These are phyloP conservation scores for Cydia strobilella DNA, from an alignment of 1,140 invertebrate species.

Conservation along the genomic window DNA sequence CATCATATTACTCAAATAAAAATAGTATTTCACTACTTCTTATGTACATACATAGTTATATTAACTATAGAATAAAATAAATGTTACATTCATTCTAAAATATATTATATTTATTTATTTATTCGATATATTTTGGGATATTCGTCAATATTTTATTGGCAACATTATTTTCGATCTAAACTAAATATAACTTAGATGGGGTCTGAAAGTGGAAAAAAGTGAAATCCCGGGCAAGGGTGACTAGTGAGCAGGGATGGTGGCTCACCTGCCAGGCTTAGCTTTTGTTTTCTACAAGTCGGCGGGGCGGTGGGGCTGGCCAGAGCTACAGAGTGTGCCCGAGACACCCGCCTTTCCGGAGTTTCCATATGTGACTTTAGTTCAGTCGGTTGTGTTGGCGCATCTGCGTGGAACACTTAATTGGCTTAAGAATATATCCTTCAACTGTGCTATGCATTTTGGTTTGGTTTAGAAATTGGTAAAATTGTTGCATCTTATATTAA, in stretches of 20 bases:
- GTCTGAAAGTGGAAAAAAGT: slow-evolving; percentile 44
- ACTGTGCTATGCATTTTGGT: not conserved
- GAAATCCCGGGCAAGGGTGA: slow-evolving; percentile 53
- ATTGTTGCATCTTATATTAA: not conserved
- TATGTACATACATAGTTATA: not conserved
- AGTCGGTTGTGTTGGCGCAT: slow-evolving; percentile 57
- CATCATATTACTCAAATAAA: not conserved
- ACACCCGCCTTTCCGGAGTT: slow-evolving; percentile 46
- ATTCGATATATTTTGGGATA: too few relatives aligned
- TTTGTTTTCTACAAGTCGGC: slow-evolving; percentile 78
- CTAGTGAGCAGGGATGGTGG: slow-evolving; percentile 80
- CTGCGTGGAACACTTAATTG: slow-evolving; percentile 71
- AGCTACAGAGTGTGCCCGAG: slow-evolving; percentile 53
- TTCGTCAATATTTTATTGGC: too few relatives aligned
- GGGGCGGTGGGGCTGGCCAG: slow-evolving; percentile 70
- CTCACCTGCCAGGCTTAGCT: slow-evolving; percentile 80
- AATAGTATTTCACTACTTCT: not conserved
- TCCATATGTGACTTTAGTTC: slow-evolving; percentile 58
- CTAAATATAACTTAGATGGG: not conserved
- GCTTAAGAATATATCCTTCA: slow-evolving; percentile 50
- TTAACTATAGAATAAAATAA: too few relatives aligned
- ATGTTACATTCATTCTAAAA: too few relatives aligned
- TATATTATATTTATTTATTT: too few relatives aligned
- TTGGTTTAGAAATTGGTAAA: not conserved
- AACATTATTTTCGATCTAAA: not conserved